phyloP scores from a whole-genome alignment of 1,140 invertebrate species.

The Olivierus martensii region DNA sequence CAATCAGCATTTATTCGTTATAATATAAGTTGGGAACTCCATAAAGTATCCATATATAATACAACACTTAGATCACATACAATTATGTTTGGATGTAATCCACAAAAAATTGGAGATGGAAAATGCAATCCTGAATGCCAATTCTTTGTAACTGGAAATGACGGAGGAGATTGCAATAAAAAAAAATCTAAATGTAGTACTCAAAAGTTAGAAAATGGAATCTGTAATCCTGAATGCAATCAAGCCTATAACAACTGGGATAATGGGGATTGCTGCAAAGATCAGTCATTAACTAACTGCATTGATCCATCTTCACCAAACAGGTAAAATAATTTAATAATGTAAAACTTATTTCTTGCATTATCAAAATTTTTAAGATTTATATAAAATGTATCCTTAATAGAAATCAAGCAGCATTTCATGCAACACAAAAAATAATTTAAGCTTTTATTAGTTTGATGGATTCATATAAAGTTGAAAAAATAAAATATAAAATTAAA shows the following conservation, averaged over 20 bases:
- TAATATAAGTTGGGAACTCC: not conserved
- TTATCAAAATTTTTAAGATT: too few relatives aligned
- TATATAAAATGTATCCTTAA: too few relatives aligned
- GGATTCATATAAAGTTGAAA: too few relatives aligned
- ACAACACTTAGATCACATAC: not conserved
- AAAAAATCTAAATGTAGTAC: too few relatives aligned
- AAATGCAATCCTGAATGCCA: conserved; percentile 1
- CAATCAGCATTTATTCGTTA: not conserved
- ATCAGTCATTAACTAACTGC: not conserved
- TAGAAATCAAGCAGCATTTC: too few relatives aligned
- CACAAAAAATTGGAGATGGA: not conserved
- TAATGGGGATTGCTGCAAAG: not conserved
- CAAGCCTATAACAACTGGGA: not conserved
- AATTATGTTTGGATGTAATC: not conserved
- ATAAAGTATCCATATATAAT: not conserved
- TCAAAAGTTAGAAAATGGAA: not conserved
- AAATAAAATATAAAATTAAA: too few relatives aligned
- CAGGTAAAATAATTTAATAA: conserved; percentile 1
- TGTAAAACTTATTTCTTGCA: too few relatives aligned
- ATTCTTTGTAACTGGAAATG: not conserved
- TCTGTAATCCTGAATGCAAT: not conserved
- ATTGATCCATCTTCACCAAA: conserved; percentile 1
- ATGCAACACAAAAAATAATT: too few relatives aligned
- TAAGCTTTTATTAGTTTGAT: too few relatives aligned
- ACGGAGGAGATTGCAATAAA: not conserved